phyloP scores from a whole-genome alignment of 2,797 vertebrate genomes.

The Petrocephalus schoutedeni region DNA sequence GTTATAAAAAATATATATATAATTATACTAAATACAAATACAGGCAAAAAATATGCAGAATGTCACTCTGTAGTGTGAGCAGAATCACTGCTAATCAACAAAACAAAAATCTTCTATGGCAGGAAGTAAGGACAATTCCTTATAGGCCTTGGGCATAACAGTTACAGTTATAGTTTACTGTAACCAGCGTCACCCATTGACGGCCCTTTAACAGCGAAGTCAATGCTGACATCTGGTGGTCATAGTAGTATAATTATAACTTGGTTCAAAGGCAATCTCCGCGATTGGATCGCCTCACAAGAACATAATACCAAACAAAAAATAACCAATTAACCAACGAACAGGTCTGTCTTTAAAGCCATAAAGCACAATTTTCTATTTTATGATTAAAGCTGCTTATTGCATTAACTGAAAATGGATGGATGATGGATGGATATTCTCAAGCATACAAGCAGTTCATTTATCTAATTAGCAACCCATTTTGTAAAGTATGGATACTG shows the following conservation, averaged over 20 bases:
- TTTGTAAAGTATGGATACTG: neutral
- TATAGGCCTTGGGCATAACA: neutral
- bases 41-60: neutral
- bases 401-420: neutral
- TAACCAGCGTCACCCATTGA: neutral
- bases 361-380: neutral
- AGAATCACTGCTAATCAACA: neutral
- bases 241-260: neutral
- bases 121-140: neutral
- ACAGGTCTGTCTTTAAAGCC: neutral
- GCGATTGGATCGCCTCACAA: neutral
- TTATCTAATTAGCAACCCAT: neutral
- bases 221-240: slow-evolving; percentile 8
- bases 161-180: neutral
- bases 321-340: neutral
- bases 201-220: neutral
- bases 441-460: neutral
- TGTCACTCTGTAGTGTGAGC: neutral
- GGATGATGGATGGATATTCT: neutral
- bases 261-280: neutral
- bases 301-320: neutral
- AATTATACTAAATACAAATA: neutral
- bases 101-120: neutral
- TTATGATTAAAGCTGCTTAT: neutral
- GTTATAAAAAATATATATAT: neutral